A percentile compares a stretch with the other conserved stretches of the same genome.
These are phyloP conservation scores for Alentia gelatinosa DNA, from an alignment of 2,888 invertebrate genomes.

Conservation along the genomic window DNA sequence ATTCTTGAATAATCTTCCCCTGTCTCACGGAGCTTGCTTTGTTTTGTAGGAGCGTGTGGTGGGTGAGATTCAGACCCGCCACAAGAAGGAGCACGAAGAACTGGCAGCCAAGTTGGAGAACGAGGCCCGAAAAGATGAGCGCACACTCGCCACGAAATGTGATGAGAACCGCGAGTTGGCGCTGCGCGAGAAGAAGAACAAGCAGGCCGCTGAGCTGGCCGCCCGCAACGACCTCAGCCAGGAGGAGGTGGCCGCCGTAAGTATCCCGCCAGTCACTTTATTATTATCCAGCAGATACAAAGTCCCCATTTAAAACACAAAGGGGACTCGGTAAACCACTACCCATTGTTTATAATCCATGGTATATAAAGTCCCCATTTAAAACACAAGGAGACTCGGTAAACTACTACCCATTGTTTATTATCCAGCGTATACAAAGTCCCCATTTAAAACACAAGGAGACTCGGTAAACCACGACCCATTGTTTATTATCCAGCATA, in stretches of 20 bases:
- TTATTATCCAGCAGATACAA: neutral
- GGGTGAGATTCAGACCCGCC: conserved; percentile 71
- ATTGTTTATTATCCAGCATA: too few species aligned
- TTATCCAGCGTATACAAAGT: too few species aligned
- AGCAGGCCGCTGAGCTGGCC: conserved; percentile 75
- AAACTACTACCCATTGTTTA: too few species aligned
- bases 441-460: too few species aligned
- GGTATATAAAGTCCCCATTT: too few species aligned
- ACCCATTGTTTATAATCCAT: neutral
- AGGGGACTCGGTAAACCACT: neutral
- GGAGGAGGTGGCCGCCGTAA: conserved; percentile 71
- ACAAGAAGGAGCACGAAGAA: conserved; percentile 71
- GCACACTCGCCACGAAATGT: conserved; percentile 65
- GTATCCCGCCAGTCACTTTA: conserved; percentile 47
- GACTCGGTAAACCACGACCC: too few species aligned
- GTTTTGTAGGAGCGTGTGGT: conserved; percentile 70
- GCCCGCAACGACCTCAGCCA: conserved; percentile 74
- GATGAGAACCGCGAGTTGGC: conserved; percentile 71
- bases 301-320: neutral
- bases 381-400: too few species aligned
- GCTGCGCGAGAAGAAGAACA: conserved; percentile 74
- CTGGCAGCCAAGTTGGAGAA: conserved; percentile 68
- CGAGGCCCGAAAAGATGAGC: conserved; percentile 70
- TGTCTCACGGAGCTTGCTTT: too few species aligned
- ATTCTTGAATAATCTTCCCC: too few species aligned